Percentiles rank a stretch among this genome's conserved stretches.
phyloP scores from a whole-genome alignment of 2,113 vertebrate species.

The Mormoops blainvillei region DNA sequence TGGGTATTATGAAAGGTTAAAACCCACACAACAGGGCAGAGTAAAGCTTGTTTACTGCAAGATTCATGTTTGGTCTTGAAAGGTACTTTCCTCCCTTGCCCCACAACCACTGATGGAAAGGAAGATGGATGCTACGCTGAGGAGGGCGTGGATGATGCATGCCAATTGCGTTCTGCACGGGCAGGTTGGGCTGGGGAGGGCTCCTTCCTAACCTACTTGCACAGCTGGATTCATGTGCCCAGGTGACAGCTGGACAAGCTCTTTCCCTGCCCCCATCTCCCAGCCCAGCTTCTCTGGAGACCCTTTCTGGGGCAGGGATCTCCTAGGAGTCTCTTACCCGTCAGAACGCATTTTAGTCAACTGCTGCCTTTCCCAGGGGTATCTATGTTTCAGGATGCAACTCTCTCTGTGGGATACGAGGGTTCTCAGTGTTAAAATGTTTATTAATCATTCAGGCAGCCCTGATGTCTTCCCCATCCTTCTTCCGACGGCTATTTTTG shows the following conservation, averaged over 20 bases:
- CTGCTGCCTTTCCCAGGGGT: background rate
- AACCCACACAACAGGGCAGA: background rate
- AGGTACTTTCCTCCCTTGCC: background rate
- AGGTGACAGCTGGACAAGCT: background rate
- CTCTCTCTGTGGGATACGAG: background rate
- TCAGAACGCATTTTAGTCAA: slow-evolving; percentile 44
- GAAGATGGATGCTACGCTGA: background rate
- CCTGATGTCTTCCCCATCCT: background rate
- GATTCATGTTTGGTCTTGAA: slow-evolving; percentile 54
- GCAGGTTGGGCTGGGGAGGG: background rate
- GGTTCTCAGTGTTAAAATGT: background rate
- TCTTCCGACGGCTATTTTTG: background rate
- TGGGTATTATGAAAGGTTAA: slow-evolving; percentile 37
- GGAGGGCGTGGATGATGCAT: background rate
- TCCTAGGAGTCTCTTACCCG: background rate
- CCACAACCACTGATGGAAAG: background rate
- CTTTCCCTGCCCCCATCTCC: background rate
- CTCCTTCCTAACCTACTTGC: background rate
- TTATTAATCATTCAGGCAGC: background rate
- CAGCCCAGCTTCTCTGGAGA: background rate
- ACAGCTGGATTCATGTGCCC: background rate
- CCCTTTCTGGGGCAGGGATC: background rate
- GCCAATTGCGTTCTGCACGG: background rate
- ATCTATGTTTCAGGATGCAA: background rate
- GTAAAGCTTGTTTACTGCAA: slow-evolving; percentile 30